Conservation (phyloP, 2,888 invertebrate genomes). For the Globia sparganii region DNA sequence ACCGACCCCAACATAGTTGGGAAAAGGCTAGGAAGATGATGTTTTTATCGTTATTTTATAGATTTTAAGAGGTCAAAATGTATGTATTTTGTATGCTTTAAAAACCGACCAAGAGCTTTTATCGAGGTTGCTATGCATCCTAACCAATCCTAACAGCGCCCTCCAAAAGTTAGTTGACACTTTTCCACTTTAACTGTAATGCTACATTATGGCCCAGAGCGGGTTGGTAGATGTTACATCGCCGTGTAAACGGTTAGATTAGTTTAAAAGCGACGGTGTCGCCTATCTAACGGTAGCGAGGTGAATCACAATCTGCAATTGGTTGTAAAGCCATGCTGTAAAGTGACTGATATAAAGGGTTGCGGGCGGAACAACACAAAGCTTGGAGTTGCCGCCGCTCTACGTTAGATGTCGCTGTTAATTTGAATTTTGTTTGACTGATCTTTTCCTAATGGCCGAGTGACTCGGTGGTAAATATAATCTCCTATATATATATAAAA, state of each 20-base stretch:
- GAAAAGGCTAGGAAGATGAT: too few relatives aligned
- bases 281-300: constrained; percentile 24
- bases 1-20: too few relatives aligned
- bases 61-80: not conserved
- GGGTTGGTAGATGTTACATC: not conserved
- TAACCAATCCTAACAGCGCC: too few relatives aligned
- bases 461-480: too few relatives aligned
- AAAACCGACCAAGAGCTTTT: not conserved
- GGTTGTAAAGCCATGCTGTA: not conserved
- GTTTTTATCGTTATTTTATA: not conserved
- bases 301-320: constrained; percentile 3
- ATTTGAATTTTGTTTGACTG: not conserved
- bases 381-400: not conserved
- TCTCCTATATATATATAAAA: too few relatives aligned
- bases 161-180: too few relatives aligned
- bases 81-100: not conserved
- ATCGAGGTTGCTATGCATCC: not conserved
- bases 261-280: not conserved
- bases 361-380: not conserved
- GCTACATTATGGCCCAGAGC: too few relatives aligned
- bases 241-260: not conserved
- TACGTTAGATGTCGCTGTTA: constrained; percentile 39
- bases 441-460: too few relatives aligned
- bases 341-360: too few relatives aligned
- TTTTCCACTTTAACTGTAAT: too few relatives aligned